A percentile compares a stretch with the other conserved stretches of the same genome.
Conservation (phyloP, 2,888 invertebrate genomes). For the Drosophila infuscata region DNA sequence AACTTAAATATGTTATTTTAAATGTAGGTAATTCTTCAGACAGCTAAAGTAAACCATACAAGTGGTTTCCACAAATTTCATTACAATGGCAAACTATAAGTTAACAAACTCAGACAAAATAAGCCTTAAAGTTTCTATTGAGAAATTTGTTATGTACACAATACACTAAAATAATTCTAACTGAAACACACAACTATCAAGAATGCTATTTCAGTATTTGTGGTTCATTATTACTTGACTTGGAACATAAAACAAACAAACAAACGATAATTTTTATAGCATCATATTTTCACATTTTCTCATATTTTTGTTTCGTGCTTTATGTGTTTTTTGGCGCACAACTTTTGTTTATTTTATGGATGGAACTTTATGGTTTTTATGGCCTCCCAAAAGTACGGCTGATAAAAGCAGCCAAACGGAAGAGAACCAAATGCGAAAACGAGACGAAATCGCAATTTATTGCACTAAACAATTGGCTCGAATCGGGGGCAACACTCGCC, state of each 20-base stretch:
- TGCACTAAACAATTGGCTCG: slow-evolving; percentile 40
- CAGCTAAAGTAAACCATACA: neutral
- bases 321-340: slow-evolving; percentile 34
- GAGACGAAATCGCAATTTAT: slow-evolving; percentile 58
- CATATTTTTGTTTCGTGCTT: slow-evolving; percentile 16
- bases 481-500: slow-evolving; percentile 8
- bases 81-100: neutral
- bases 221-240: slow-evolving; percentile 6
- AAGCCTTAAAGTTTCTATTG: neutral
- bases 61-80: neutral
- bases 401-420: slow-evolving; percentile 57
- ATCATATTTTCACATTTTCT: slow-evolving; percentile 31
- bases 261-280: slow-evolving; percentile 38
- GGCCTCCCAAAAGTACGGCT: slow-evolving; percentile 53
- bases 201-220: slow-evolving; percentile 10
- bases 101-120: neutral
- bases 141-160: neutral
- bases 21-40: neutral
- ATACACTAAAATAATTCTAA: neutral
- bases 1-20: neutral
- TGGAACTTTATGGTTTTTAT: slow-evolving; percentile 68
- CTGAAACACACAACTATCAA: neutral
- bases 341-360: slow-evolving; percentile 53
- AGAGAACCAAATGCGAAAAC: slow-evolving; percentile 31
- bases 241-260: slow-evolving; percentile 25